A percentile compares a stretch with the other conserved stretches of the same genome.
These are phyloP conservation scores for Regulus satrapa DNA, from an alignment of 2,113 vertebrate species.

Conservation along the genomic window DNA sequence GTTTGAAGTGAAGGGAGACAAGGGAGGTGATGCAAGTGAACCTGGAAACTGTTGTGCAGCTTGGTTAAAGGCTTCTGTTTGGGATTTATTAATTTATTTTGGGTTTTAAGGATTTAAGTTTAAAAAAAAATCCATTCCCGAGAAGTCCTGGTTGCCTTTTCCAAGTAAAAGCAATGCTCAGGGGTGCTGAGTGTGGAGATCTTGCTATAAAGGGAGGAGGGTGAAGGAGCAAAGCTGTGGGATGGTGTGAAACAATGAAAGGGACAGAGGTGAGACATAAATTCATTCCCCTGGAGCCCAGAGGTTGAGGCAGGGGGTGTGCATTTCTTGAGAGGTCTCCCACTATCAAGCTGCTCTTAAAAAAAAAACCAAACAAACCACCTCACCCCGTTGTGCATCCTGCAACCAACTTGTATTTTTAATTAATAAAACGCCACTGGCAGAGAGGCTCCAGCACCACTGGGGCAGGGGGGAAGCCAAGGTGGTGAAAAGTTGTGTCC, in stretches of 20 bases:
- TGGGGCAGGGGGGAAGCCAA: neutral
- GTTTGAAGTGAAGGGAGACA: neutral
- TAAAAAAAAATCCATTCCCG: neutral
- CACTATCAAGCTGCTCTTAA: neutral
- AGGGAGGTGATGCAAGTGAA: rapidly evolving
- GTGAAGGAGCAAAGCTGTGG: neutral
- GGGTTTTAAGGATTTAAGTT: neutral
- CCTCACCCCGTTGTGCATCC: rapidly evolving
- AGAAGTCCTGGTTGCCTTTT: neutral
- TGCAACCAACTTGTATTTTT: neutral
- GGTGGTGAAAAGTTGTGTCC: neutral
- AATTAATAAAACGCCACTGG: neutral
- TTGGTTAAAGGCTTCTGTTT: neutral
- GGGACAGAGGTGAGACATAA: neutral
- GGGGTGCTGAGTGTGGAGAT: neutral
- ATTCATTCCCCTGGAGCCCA: rapidly evolving
- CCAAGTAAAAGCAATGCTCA: neutral
- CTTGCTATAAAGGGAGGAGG: rapidly evolving
- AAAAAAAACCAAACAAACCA: neutral
- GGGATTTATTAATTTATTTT: too few species aligned
- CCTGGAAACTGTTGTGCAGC: neutral
- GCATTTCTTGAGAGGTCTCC: neutral
- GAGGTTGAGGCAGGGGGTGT: neutral
- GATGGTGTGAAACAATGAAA: neutral
- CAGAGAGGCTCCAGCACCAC: neutral